Base-by-base conservation (phyloP, 2,797 vertebrate species). In the Otolemur crassicaudatus region DNA sequence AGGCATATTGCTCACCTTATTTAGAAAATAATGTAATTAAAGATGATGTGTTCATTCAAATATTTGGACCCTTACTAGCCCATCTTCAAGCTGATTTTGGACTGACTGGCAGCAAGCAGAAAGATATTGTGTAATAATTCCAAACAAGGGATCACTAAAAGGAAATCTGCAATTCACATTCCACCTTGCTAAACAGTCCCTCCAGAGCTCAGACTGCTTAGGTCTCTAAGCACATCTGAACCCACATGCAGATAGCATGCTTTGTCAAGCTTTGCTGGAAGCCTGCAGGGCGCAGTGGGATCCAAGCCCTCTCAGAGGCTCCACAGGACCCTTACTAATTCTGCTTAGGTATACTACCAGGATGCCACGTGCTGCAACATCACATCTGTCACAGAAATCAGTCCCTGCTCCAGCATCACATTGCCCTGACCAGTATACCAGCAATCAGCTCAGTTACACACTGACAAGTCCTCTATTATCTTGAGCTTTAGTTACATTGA, bases 11-110 rank as follows among this genome's bases (percentile, higher is more conserved):
- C 97, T 94, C 89, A 95, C 87, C 90, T 97, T 98, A 67, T 85
- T 95, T 95, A 76, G 72, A 83, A 97, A 98, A 65, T 87, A 93
- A 76, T 97, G 53, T 95, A 97, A 98, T 97, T 97, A 98, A 98
- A 96, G 90, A 61, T 92, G 79, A 2, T 67, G 7, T 96, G 98
- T 97, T 97, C 94, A 98, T 98, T 98, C 46, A 96, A 87, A 92
- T 88, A 87, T 92, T 79, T 84, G 31, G 31, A 91, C 69, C 92
- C 88, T 94, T 84, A 86, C 65, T 97, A 84, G 75, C 76, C 97
- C 70, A 58, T 90, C 94, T 91, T 96, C 53, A 97, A 96, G 31
- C 34, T 97, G 67, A 94, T 97, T 96, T 92, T 95, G 90, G 56
- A 84, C 46, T 94, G 75, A 96, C 82, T 69, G 72, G 11, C 12